A percentile compares a stretch with the other conserved stretches of the same genome.
These are phyloP conservation scores for Crematogaster levior DNA, from an alignment of 2,888 invertebrate genomes.

Conservation along the genomic window DNA sequence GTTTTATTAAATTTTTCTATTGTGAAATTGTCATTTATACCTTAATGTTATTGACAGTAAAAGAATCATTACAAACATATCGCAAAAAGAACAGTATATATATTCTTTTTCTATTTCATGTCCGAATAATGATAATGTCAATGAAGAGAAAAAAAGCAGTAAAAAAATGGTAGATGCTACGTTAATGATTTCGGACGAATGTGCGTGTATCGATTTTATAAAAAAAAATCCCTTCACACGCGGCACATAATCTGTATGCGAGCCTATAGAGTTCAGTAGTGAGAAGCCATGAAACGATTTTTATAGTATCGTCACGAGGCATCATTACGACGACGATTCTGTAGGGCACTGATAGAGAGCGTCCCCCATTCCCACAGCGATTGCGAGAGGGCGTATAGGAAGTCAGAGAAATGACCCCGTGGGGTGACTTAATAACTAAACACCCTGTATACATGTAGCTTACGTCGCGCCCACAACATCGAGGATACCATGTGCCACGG, in stretches of 20 bases:
- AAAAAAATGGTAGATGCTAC: background rate
- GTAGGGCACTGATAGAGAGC: conserved; percentile 68
- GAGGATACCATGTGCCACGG: conserved; percentile 78
- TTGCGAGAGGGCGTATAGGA: conserved; percentile 72
- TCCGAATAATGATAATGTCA: background rate
- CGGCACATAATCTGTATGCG: conserved; percentile 52
- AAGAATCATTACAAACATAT: background rate
- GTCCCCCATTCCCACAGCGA: conserved; percentile 76
- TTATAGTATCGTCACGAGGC: conserved; percentile 69
- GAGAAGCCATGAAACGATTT: conserved; percentile 67
- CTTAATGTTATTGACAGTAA: background rate
- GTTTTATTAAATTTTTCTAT: background rate
- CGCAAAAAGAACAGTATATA: background rate
- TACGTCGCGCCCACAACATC: conserved; percentile 74
- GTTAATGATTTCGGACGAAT: background rate
- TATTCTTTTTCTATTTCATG: background rate
- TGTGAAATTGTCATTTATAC: background rate
- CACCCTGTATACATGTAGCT: conserved; percentile 78
- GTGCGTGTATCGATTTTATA: conserved; percentile 29
- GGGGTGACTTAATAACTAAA: conserved; percentile 84
- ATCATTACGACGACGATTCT: conserved; percentile 71
- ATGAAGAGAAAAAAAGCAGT: background rate
- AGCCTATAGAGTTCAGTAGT: conserved; percentile 45
- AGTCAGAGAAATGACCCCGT: conserved; percentile 75
- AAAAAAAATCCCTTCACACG: conserved; percentile 34